Base-by-base conservation (phyloP, 1,140 invertebrate genomes). In the Macrobrachium nipponense region DNA sequence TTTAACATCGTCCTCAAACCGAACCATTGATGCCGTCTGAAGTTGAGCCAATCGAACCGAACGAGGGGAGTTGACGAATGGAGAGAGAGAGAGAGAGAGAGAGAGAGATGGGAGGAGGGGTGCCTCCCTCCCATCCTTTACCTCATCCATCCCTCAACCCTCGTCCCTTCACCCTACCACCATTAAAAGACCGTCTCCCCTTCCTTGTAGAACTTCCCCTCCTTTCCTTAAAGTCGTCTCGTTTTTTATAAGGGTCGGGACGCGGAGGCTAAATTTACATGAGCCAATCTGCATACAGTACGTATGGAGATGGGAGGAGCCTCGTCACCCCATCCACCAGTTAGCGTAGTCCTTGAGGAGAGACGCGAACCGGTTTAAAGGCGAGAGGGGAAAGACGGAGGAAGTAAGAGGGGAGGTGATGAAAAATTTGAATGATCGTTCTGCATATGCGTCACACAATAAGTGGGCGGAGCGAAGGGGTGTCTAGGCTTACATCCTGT, bases 401-500 rank as follows among this genome's bases (percentile, higher is more conserved):
- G 73, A 17, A 44, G 73, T 14, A 58, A 44, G 73, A 76, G 73
- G 73, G 62, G 78, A 80, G 78, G 78, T 64, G 78, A 64, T 80
- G 78, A 58, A 80, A 80, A 80, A 80, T 64, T 80, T 80, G 60
- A 62, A 80, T 64, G 60, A 62, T 64, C 43, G 78, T 66, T 80
- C 61, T 80, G 78, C 78, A 80, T 80, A 80, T 80, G 78, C 78
- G 78, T 80, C 78, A 80, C 27, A 68, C 62, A 44, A 80, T 80
- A 68, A 51, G 78, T 23, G 78, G 78, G 78, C 78, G 78, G 78
- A 27, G 78, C 78, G 20, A 44, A 43, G 43, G 43, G 78, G 78
- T 36, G 61, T 64, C 61, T n/a, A n/a, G 62, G 17, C 12, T 18
- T 18, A 12, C 17, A 18, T 12, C 61, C 20, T 8, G 23, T n/a